Evolutionary conservation across 2,888 invertebrate species (phyloP), one percentile per base, ranked within the genome.

Genomic region (Exocentrus adspersus): DNA sequence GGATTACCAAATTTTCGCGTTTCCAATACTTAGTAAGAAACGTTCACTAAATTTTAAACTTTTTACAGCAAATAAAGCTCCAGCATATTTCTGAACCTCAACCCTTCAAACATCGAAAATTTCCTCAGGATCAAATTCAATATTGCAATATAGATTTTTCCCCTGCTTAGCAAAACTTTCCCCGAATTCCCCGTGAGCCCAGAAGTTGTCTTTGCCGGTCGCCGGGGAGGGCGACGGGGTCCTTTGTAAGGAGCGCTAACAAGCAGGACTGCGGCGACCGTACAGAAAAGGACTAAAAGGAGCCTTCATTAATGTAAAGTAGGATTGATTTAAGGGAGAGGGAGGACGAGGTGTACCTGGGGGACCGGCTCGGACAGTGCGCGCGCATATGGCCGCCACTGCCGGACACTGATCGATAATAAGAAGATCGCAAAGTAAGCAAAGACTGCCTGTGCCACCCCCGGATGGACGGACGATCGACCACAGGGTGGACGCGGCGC

Each of bases 371-470:
- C 71, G 80, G 82, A 81, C 81, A 71, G 53, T 80, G 82, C 82
- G 83, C 83, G 82, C 82, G 82, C 82, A 79, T 76, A 73, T 82
- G 82, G 82, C 82, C 83, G 81, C 77, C 79, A 80, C 80, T 79
- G 80, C 77, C 80, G 83, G 83, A 82, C 82, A 82, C 82, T 83
- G 82, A 83, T 83, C 83, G 81, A 83, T 83, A 83, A 82, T 83
- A 83, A 83, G 82, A 83, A 83, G 83, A 83, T 83, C 81, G 83
- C 81, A 83, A 83, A 83, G 83, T 83, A 83, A 83, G 83, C 83
- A 83, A 83, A 83, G 75, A 74, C 74, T 75, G 58, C 67, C 50
- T n/a, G n/a, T n/a, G n/a, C n/a, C n/a, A n/a, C 62, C 60, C 62
- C 64, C 66, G 63, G 64, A 65, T 65, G 64, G 69, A 64, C 65